phyloP scores from a whole-genome alignment of 2,113 vertebrate genomes.

The Callionymus lyra region DNA sequence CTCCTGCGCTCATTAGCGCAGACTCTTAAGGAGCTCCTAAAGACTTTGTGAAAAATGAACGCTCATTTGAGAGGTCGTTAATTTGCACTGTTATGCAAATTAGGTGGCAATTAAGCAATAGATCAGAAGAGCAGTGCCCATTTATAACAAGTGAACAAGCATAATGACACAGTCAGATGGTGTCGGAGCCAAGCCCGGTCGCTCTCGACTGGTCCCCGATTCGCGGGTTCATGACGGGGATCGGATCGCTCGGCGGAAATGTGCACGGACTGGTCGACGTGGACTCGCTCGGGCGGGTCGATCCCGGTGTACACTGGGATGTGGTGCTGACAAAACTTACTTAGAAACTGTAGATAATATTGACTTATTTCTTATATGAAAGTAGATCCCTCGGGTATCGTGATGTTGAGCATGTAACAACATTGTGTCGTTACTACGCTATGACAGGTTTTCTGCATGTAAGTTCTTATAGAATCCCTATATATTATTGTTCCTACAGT shows the following conservation, averaged over 20 bases:
- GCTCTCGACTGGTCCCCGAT: conserved; percentile 24
- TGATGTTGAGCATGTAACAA: too few relatives aligned
- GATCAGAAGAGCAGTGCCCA: conserved; percentile 74
- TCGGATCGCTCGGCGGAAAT: conserved; percentile 15
- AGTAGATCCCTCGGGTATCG: too few relatives aligned
- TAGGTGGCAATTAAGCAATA: conserved; percentile 78
- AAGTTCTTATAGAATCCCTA: too few relatives aligned
- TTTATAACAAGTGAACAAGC: conserved; percentile 76
- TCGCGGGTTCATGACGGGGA: conserved; percentile 19
- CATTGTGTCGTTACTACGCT: too few relatives aligned
- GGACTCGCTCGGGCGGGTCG: too few relatives aligned
- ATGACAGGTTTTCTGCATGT: too few relatives aligned
- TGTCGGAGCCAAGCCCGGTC: conserved; percentile 43
- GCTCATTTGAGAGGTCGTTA: conserved; percentile 80
- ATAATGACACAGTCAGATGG: conserved; percentile 69
- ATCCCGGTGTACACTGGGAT: too few relatives aligned
- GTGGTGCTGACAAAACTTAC: too few relatives aligned
- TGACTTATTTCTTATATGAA: too few relatives aligned
- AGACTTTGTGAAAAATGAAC: conserved; percentile 81
- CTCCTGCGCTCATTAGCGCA: conserved; percentile 74
- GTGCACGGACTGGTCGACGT: conserved; percentile 9
- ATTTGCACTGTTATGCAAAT: conserved; percentile 84
- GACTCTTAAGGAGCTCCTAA: conserved; percentile 80
- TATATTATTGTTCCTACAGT: too few relatives aligned
- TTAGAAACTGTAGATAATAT: too few relatives aligned